Percentiles rank a stretch among this genome's conserved stretches.
These are phyloP conservation scores for Drosophila limbata DNA, from an alignment of 2,888 invertebrate species.

Conservation along the genomic window DNA sequence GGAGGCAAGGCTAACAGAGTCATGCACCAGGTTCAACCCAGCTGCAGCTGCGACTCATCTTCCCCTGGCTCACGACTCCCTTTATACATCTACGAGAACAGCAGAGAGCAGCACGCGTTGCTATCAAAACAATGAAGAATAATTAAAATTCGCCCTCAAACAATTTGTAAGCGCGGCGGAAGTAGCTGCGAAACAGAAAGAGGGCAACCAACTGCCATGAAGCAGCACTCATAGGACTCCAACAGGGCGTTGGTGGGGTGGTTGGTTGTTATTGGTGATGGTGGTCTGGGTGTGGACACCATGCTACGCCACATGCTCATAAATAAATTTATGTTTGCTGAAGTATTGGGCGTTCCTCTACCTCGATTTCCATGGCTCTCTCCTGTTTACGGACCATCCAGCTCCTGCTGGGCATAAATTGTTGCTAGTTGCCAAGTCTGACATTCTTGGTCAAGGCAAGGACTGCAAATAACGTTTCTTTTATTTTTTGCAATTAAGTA, in stretches of 20 bases:
- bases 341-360: constrained; percentile 61
- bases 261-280: no score
- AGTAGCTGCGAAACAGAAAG: constrained; percentile 48
- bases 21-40: constrained; percentile 12
- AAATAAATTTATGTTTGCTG: constrained; percentile 76
- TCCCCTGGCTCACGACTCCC: not conserved
- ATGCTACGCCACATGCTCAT: constrained; percentile 68
- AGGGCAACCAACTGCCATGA: constrained; percentile 28
- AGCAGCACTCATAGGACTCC: constrained; percentile 19
- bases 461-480: constrained; percentile 23
- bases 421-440: constrained; percentile 41
- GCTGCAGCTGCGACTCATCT: constrained; percentile 22
- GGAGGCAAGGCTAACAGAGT: constrained; percentile 22
- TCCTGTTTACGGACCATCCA: constrained; percentile 8
- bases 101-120: constrained; percentile 56
- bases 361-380: constrained; percentile 9
- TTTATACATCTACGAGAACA: not conserved
- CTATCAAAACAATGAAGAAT: constrained; percentile 81
- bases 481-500: constrained; percentile 56
- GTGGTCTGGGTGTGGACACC: constrained; percentile 7
- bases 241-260: not conserved
- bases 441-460: constrained; percentile 20
- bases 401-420: constrained; percentile 56
- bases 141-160: constrained; percentile 82
- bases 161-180: constrained; percentile 75